Conservation (phyloP, 2,797 vertebrate genomes). For the Squalus acanthias region DNA sequence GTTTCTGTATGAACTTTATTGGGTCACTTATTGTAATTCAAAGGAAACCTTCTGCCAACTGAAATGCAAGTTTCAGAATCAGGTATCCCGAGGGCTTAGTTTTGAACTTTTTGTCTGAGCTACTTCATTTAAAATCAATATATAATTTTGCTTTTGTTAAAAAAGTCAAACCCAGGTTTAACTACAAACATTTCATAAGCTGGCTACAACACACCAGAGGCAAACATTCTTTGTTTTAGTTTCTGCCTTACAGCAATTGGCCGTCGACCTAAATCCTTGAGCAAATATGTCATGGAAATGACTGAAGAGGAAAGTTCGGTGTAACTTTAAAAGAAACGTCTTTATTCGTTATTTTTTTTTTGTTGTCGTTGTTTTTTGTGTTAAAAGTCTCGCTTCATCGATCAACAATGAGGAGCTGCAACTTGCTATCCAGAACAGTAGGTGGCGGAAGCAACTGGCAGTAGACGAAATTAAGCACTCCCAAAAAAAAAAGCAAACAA, state of each 20-base stretch:
- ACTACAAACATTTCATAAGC: background rate
- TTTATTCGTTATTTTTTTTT: constrained; percentile 14
- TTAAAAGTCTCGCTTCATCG: constrained; percentile 38
- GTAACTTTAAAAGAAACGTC: constrained; percentile 3
- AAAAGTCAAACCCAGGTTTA: background rate
- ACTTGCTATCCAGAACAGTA: background rate
- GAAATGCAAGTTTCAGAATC: background rate
- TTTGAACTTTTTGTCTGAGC: background rate
- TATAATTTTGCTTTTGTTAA: background rate
- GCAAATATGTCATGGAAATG: background rate
- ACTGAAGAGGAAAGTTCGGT: background rate
- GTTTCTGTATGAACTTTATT: background rate
- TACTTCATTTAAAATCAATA: background rate
- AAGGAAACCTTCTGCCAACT: background rate
- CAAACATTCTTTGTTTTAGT: background rate
- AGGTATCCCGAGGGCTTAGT: background rate
- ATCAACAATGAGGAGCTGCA: constrained; percentile 32
- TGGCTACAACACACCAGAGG: background rate
- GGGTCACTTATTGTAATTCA: background rate
- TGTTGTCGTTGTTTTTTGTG: background rate
- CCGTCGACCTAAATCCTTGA: background rate
- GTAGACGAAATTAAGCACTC: constrained; percentile 33
- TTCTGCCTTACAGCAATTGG: background rate
- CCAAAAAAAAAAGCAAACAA: constrained; percentile 3
- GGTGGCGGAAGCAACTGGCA: constrained; percentile 26